Evolutionary conservation across 2,113 vertebrate species (phyloP), one percentile per base, ranked within the genome.

Genomic region (Planiliza haematocheilus): DNA sequence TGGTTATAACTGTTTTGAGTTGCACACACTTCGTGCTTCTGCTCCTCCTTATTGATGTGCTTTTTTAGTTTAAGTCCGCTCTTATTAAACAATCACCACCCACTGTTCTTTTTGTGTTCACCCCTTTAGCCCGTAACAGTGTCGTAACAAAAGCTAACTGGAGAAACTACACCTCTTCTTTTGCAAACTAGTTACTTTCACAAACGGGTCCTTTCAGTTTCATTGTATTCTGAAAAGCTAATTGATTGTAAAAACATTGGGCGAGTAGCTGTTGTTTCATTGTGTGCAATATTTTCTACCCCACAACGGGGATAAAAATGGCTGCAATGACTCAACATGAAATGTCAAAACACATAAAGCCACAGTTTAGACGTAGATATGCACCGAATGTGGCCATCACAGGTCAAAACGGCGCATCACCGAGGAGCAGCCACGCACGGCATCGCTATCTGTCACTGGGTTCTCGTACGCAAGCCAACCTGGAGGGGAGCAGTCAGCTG

Each of bases 401-500:
- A 34, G 53, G 49, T 52, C 52, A 65, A 8, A 10, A 14, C 46
- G 11, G 38, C 21, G 58, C 39, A 55, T 63, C 45, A 67, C 20
- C 56, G 17, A 62, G 41, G 46, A 62, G 50, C 42, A 34, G 72
- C 57, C 7, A 3, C 14, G 42, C 4, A 41, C 49, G 45, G 59
- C 30, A 14, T 30, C 76, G 10, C 13, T 82, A 78, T 46, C 48
- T 78, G 61, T 66, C 64, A 75, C 55, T 53, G 58, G 16, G 14
- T 20, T 16, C 37, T 56, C 68, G 77, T 74, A 81, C 14, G 16
- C 74, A 88, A 85, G 77, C n/a, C 36, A 16, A 62, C 42, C 59
- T 42, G 58, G n/a, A 74, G 83, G 55, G 39, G 79, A 43, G 70
- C 66, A 81, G 70, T 61, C 70, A 72, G 82, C 79, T 79, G 20